Evolutionary conservation across 2,797 vertebrate species (phyloP).

Genomic region (Erpetoichthys calabaricus): DNA sequence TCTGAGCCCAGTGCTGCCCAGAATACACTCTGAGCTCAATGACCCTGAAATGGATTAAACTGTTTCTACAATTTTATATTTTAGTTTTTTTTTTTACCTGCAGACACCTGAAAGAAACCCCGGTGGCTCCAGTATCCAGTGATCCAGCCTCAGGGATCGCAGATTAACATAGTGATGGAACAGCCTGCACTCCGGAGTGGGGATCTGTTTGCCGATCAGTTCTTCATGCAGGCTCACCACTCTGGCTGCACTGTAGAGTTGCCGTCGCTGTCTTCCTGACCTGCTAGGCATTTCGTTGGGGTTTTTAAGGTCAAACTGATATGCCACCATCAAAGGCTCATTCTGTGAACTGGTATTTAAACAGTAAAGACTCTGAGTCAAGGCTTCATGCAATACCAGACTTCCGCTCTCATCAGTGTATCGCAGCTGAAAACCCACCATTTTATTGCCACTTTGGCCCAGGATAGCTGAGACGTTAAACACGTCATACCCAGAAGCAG

Average conservation of each 20-base stretch:
- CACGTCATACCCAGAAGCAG: constrained; percentile 42
- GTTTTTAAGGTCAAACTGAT: constrained; percentile 14
- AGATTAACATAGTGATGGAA: constrained; percentile 15
- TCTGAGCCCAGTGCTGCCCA: too few species aligned
- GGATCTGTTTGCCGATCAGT: not conserved
- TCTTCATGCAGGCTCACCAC: not conserved
- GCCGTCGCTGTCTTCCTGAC: too few species aligned
- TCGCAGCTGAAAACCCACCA: constrained; percentile 39
- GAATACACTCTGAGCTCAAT: too few species aligned
- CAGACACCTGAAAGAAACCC: constrained; percentile 19
- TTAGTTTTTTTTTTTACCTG: constrained; percentile 17
- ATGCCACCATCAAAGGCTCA: constrained; percentile 38
- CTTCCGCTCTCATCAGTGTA: constrained; percentile 50
- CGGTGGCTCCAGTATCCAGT: constrained; percentile 24
- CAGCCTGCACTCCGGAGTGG: constrained; percentile 14
- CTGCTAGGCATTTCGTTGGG: not conserved
- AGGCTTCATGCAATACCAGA: constrained; percentile 39
- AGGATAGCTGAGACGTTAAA: constrained; percentile 40
- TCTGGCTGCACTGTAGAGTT: rapidly evolving
- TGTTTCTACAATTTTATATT: rapidly evolving
- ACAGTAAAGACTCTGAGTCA: constrained; percentile 46
- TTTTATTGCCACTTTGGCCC: constrained; percentile 14
- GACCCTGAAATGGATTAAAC: too few species aligned
- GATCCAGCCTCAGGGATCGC: not conserved
- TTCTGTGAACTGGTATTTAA: constrained; percentile 28